Evolutionary conservation across 2,888 invertebrate species (phyloP).

Genomic region (Ormyrus pomaceus): DNA sequence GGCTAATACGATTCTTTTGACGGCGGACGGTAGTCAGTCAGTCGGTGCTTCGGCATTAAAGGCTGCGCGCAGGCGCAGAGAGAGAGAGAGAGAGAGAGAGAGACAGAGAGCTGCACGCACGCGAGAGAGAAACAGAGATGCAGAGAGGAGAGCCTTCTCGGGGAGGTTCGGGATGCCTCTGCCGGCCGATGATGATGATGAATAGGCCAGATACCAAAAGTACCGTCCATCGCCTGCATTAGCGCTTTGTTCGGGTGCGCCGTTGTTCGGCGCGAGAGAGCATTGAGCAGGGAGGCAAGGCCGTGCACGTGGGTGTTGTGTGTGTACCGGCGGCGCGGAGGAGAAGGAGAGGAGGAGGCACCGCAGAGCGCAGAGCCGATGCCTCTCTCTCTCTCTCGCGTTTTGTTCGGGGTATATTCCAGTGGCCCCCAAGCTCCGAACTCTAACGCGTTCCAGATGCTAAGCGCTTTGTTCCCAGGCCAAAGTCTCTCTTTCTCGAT

Average conservation of each 20-base stretch:
- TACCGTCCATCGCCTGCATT: constrained; percentile 61
- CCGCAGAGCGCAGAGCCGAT: background rate
- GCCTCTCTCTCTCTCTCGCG: background rate
- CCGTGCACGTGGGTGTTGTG: constrained; percentile 33
- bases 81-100: constrained; percentile 38
- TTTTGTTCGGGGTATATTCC: constrained; percentile 40
- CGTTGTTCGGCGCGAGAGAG: background rate
- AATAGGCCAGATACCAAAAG: constrained; percentile 64
- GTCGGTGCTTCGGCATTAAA: no score
- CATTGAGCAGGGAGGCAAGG: constrained; percentile 8
- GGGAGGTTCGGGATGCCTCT: constrained; percentile 21
- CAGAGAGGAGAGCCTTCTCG: no score
- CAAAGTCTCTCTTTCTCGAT: constrained; percentile 44
- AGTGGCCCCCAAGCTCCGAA: constrained; percentile 57
- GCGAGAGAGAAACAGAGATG: constrained; percentile 14
- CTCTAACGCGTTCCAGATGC: constrained; percentile 74
- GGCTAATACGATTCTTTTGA: constrained; percentile 51
- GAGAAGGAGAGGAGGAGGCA: background rate
- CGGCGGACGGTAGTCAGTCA: background rate
- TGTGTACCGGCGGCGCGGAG: background rate
- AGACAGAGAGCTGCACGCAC: background rate
- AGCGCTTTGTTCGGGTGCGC: constrained; percentile 56
- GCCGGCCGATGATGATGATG: constrained; percentile 57
- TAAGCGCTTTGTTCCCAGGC: constrained; percentile 72
- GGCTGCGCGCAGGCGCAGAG: background rate